These are phyloP conservation scores for Sympetrum striolatum DNA, from an alignment of 2,888 invertebrate species.

Conservation along the genomic window DNA sequence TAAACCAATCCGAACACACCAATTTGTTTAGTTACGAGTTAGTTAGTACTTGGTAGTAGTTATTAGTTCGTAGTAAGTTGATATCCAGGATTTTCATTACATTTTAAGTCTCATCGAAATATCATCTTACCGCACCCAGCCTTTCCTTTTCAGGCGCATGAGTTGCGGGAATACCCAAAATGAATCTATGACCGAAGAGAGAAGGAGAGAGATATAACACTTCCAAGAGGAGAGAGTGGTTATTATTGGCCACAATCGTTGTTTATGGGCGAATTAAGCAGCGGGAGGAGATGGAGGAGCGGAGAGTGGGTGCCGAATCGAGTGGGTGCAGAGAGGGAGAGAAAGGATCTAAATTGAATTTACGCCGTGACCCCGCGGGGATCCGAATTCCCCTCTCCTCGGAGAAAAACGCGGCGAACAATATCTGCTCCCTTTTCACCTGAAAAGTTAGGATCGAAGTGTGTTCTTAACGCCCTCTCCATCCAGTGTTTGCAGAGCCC, in stretches of 20 bases:
- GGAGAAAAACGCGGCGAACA: too few species aligned
- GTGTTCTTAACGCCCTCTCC: not conserved
- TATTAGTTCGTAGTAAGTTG: too few species aligned
- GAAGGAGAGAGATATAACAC: not conserved
- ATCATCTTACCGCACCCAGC: not conserved
- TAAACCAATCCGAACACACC: too few species aligned
- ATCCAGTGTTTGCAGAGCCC: not conserved
- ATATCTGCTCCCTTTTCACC: not conserved
- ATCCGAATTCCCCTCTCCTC: not conserved
- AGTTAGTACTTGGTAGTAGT: too few species aligned
- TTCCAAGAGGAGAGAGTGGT: not conserved
- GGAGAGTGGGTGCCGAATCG: not conserved
- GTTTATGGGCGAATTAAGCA: not conserved
- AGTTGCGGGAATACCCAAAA: not conserved
- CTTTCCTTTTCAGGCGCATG: not conserved
- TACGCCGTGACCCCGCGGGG: slow-evolving; percentile 39
- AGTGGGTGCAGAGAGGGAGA: slow-evolving; percentile 1
- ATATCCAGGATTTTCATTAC: too few species aligned
- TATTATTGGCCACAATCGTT: not conserved
- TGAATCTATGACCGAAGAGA: not conserved
- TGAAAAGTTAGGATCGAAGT: not conserved
- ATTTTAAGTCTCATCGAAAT: too few species aligned
- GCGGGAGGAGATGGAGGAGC: not conserved
- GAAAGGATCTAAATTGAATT: slow-evolving; percentile 23
- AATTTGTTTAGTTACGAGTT: too few species aligned